These are phyloP conservation scores for Amphibalanus amphitrite DNA, from an alignment of 1,140 invertebrate genomes.

Conservation along the genomic window DNA sequence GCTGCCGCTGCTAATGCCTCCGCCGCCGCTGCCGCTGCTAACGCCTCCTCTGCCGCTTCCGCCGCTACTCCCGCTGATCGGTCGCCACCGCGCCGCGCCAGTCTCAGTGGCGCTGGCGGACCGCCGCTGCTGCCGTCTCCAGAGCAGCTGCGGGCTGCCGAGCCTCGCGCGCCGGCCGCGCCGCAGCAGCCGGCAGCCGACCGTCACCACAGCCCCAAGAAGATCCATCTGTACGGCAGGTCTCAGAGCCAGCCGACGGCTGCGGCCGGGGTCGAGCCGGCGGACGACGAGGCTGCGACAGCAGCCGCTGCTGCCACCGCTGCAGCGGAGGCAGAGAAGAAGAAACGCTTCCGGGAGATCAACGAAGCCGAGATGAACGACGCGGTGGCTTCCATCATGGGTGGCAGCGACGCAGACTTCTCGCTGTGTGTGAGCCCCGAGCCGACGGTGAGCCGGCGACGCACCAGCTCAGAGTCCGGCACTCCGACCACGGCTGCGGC, in stretches of 20 bases:
- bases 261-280: no score
- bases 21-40: no score
- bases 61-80: background rate
- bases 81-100: background rate
- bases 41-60: no score
- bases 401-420: background rate
- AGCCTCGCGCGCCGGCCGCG: background rate
- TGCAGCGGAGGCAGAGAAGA: background rate
- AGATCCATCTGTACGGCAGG: background rate
- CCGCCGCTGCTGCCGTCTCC: background rate
- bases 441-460: no score
- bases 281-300: background rate
- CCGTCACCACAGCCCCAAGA: background rate
- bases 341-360: background rate
- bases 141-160: background rate
- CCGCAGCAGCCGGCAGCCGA: background rate
- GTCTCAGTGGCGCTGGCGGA: background rate
- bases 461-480: background rate
- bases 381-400: slow-evolving; percentile 2
- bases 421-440: background rate
- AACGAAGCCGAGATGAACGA: slow-evolving; percentile 1
- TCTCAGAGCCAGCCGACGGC: background rate
- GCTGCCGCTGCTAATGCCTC: no score
- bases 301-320: no score
- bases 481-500: background rate